phyloP scores from a whole-genome alignment of 1,140 invertebrate species.

The Rhopalosiphum maidis region DNA sequence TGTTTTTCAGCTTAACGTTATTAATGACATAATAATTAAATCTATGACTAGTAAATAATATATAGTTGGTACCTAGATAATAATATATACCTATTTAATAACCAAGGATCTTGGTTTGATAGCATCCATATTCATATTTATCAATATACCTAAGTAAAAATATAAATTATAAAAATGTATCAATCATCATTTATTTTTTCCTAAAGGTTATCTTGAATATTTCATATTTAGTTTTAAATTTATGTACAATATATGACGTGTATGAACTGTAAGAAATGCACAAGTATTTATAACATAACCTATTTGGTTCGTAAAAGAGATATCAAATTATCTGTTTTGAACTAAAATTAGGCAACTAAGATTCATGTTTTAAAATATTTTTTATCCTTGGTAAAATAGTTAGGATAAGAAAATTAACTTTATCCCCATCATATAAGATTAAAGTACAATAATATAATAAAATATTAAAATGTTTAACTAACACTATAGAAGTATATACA shows the following conservation, averaged over 20 bases:
- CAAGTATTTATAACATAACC: not conserved
- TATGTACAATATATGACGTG: not conserved
- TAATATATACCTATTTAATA: not conserved
- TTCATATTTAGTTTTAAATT: not conserved
- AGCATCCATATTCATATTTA: not conserved
- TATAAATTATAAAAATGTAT: not conserved
- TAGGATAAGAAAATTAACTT: not conserved
- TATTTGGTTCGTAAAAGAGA: not conserved
- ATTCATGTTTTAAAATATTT: not conserved
- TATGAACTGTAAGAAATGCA: not conserved
- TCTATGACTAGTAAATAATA: not conserved
- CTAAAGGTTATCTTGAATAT: slow-evolving; percentile 4
- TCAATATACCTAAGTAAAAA: not conserved
- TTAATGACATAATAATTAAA: not conserved
- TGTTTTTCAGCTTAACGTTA: not conserved
- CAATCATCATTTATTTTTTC: not conserved
- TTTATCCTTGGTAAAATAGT: not conserved
- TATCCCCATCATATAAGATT: not conserved
- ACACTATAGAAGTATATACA: not conserved
- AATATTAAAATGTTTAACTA: not conserved
- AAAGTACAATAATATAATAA: not conserved
- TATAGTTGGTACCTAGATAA: not conserved
- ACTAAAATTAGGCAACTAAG: not conserved
- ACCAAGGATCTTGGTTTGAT: not conserved
- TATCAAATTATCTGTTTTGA: not conserved